Evolutionary conservation across 2,888 invertebrate species (phyloP), one percentile per base, ranked within the genome.

Genomic region (Xylocampa areola): DNA sequence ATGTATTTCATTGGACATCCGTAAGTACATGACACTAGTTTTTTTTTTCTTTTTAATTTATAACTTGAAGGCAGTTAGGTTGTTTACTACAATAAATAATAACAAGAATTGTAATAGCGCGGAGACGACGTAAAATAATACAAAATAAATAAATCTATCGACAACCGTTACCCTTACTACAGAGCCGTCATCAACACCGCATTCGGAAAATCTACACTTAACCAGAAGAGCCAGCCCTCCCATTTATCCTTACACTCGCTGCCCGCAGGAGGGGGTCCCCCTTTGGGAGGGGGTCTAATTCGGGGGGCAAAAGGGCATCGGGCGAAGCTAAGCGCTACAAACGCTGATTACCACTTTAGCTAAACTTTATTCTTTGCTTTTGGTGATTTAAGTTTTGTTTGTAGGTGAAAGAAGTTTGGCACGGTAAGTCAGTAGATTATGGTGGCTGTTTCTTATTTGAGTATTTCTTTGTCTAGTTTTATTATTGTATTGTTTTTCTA

Each of bases 141-240:
- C 8, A 29, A 10, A 16, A 7, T n/a, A 43, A 3, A 48, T 14
- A 47, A 68, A 47, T 27, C 43, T 78, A 82, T 86, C 85, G 85
- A 87, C 71, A 68, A 55, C 19, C 17, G 17, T 21, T 27, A 64
- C 80, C 80, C 80, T 10, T 87, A 62, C 83, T 84, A 85, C 35
- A 35, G 72, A 82, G 86, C 91, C 91, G 88, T 93, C 94, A 94
- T 94, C 94, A 94, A 94, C 94, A 94, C 94, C 94, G 94, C 94
- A 94, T 94, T 94, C 91, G 92, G 93, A 93, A 94, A 94, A 94
- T 94, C 93, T 93, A 94, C 94, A 94, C 94, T 94, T 93, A 94
- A 92, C 94, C 94, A 93, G 92, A 89, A 91, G 92, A 92, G 90
- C 91, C 93, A 91, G 92, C 94, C 93, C 94, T 92, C 92, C 93